Evolutionary conservation across 2,888 invertebrate genomes (phyloP).

Genomic region (Iphiclides podalirius): DNA sequence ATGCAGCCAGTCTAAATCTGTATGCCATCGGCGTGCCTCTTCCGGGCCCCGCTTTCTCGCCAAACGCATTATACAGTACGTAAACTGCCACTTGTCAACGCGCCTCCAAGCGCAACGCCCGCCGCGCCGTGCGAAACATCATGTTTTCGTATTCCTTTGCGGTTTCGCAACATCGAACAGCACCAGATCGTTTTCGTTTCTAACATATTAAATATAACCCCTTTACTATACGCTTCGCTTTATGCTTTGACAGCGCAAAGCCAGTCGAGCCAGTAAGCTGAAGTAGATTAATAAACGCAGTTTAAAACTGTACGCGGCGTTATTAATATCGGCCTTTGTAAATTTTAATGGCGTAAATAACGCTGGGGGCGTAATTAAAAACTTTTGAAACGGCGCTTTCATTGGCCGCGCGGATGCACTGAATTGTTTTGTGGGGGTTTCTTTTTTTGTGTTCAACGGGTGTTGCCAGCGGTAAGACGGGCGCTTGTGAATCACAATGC

Average conservation of each 20-base stretch:
- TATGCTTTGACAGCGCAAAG: too few relatives aligned
- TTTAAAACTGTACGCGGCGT: background rate
- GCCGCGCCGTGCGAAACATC: background rate
- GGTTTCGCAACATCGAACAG: too few relatives aligned
- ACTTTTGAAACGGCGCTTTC: conserved; percentile 22
- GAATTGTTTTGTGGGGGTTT: conserved; percentile 33
- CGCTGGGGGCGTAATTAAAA: conserved; percentile 18
- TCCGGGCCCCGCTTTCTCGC: conserved; percentile 69
- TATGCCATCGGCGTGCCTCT: conserved; percentile 58
- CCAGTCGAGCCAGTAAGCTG: too few relatives aligned
- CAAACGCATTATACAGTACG: conserved; percentile 64
- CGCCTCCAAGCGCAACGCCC: conserved; percentile 44
- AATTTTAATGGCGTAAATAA: conserved; percentile 23
- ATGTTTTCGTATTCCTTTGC: too few relatives aligned
- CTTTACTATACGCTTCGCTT: background rate
- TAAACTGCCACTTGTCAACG: conserved; percentile 70
- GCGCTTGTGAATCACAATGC: conserved; percentile 52
- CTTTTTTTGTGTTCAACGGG: conserved; percentile 33
- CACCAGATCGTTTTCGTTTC: too few relatives aligned
- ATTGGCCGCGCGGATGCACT: conserved; percentile 26
- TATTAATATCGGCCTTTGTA: conserved; percentile 13
- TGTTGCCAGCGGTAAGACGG: conserved; percentile 48
- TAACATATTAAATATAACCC: too few relatives aligned
- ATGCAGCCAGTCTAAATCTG: conserved; percentile 70
- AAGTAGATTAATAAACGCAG: too few relatives aligned